Evolutionary conservation across 2,888 invertebrate genomes (phyloP).

Genomic region (Argyresthia goedartella): DNA sequence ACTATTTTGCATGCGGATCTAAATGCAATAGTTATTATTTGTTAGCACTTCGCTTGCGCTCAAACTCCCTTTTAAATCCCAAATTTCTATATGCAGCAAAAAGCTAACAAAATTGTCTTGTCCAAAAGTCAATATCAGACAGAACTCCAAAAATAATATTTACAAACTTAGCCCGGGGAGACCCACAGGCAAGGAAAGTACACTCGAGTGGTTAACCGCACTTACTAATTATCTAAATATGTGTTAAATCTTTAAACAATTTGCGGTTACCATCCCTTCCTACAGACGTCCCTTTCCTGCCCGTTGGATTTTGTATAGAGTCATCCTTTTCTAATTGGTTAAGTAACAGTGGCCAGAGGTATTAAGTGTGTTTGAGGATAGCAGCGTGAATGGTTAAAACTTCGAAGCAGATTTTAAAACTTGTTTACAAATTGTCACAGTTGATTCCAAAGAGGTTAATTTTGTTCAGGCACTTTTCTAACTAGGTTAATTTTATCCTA

Average conservation of each 20-base stretch:
- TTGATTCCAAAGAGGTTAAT: too few relatives aligned
- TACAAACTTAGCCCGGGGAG: constrained; percentile 36
- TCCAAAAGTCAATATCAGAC: neutral
- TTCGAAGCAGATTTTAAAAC: neutral
- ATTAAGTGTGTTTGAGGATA: neutral
- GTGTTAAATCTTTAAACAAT: constrained; percentile 66
- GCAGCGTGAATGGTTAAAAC: neutral
- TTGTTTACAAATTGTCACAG: neutral
- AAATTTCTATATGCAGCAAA: neutral
- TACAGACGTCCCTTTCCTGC: constrained; percentile 34
- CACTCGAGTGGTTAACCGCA: constrained; percentile 60
- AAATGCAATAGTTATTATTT: too few relatives aligned
- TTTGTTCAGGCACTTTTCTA: too few relatives aligned
- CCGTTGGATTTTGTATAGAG: constrained; percentile 10
- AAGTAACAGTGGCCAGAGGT: constrained; percentile 9
- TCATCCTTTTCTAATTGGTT: constrained; percentile 28
- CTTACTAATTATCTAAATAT: constrained; percentile 66
- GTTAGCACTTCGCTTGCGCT: too few relatives aligned
- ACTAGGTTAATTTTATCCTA: too few relatives aligned
- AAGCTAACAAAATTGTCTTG: neutral
- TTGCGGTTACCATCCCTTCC: constrained; percentile 56
- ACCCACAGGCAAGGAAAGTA: constrained; percentile 8
- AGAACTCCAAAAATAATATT: constrained; percentile 48
- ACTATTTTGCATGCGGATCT: too few relatives aligned
- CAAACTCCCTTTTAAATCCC: neutral